Percentiles rank a stretch among this genome's conserved stretches.
These are phyloP conservation scores for Vanacampus margaritifer DNA, from an alignment of 2,113 vertebrate genomes.

Conservation along the genomic window DNA sequence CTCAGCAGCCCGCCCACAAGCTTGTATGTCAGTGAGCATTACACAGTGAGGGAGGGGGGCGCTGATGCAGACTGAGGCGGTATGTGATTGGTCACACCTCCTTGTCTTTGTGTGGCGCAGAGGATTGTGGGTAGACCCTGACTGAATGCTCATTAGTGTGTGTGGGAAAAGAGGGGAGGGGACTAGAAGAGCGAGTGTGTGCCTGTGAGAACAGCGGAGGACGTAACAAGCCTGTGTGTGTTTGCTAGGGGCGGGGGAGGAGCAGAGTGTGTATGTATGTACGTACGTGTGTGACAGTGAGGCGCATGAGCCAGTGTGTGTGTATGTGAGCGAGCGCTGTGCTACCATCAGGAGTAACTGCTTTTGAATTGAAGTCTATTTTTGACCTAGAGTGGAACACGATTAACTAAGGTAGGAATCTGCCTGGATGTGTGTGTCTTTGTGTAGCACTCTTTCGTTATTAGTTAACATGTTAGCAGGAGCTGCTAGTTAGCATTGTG, in stretches of 20 bases:
- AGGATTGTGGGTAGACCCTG: constrained; percentile 87
- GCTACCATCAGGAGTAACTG: constrained; percentile 52
- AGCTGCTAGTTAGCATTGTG: constrained; percentile 44
- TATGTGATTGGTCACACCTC: constrained; percentile 94
- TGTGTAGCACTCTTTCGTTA: constrained; percentile 16
- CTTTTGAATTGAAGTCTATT: constrained; percentile 70
- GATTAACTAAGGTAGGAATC: constrained; percentile 71
- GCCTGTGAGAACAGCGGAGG: constrained; percentile 48
- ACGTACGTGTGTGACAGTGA: constrained; percentile 11
- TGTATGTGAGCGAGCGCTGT: constrained; percentile 36
- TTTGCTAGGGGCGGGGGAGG: constrained; percentile 12
- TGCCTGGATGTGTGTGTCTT: neutral
- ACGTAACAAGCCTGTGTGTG: constrained; percentile 21
- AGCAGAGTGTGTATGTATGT: neutral
- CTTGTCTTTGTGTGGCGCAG: constrained; percentile 87
- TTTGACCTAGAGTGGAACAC: constrained; percentile 59
- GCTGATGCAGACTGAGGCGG: constrained; percentile 66
- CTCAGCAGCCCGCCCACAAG: constrained; percentile 78
- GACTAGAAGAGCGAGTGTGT: constrained; percentile 4
- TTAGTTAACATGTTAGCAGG: constrained; percentile 27
- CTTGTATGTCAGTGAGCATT: constrained; percentile 80
- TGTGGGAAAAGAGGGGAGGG: constrained; percentile 22
- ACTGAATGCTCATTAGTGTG: constrained; percentile 86
- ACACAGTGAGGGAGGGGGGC: constrained; percentile 69
- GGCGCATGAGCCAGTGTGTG: constrained; percentile 32